Base-by-base conservation (phyloP, 2,888 invertebrate species). In the Athrips mouffetella region DNA sequence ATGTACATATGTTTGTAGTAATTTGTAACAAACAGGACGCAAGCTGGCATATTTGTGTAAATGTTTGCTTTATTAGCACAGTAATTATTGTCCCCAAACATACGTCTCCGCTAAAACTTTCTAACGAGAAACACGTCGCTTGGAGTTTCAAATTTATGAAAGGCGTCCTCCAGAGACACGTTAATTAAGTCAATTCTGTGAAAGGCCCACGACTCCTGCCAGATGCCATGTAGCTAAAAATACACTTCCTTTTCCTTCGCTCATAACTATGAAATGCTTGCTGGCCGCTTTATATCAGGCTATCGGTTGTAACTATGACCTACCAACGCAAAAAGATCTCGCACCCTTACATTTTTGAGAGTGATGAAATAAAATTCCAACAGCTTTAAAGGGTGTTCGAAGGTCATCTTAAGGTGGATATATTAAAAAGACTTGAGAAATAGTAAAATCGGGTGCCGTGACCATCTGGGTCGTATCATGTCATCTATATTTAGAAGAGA, bases 381-480 rank as follows among this genome's bases (percentile, higher is more conserved):
- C 67, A 61, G 60, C 50, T 54, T 56, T 59, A 62, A 68, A 76
- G 72, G 70, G 70, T 62, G 68, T 68, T 65, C 65, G 62, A 57
- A 61, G 86, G 60, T 74, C 87, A 67, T 45, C 58, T 54, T 58
- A 65, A 55, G 52, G 53, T 80, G 83, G 86, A 58, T 71, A 65
- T 65, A 71, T 77, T 73, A 73, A 74, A 76, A 80, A 80, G 76
- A 79, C 80, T 79, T 73, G 69, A 80, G 76, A 78, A 80, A 82
- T 83, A 83, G 77, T 85, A 84, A 85, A 85, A 81, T 85, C 79
- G 78, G 78, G 75, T 70, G 67, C 76, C 80, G 67, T 84, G 81
- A 85, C 86, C 87, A 86, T 87, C 86, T 87, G 86, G 78, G 72
- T 70, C 73, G 71, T 86, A 82, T 84, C 82, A 83, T 75, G 75